Conservation (phyloP, 2,888 invertebrate species). For the Eupithecia vulgata region DNA sequence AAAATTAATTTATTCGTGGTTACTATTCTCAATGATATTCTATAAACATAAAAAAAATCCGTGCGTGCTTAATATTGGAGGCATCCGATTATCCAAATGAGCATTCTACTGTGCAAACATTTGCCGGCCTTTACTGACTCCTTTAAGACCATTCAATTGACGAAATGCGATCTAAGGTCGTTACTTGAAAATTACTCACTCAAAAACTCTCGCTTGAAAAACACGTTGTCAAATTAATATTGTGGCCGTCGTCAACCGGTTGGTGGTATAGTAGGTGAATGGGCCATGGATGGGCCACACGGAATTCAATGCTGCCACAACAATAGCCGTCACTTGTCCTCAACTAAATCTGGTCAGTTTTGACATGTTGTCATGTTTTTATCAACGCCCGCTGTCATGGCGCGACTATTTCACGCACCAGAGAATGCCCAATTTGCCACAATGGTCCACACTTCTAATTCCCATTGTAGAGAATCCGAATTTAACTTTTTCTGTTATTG, state of each 20-base stretch:
- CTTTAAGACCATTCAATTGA: constrained; percentile 46
- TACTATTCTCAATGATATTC: neutral
- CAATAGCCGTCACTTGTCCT: constrained; percentile 79
- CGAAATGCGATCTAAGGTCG: neutral
- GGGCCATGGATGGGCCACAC: constrained; percentile 70
- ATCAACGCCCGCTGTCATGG: constrained; percentile 77
- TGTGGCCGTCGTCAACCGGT: neutral
- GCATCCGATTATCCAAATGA: constrained; percentile 68
- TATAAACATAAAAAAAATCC: constrained; percentile 34
- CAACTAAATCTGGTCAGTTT: constrained; percentile 81
- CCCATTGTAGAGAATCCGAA: constrained; percentile 72
- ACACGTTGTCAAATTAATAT: neutral
- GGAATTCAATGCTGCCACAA: constrained; percentile 72
- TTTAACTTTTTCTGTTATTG: constrained; percentile 74
- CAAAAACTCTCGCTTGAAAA: neutral
- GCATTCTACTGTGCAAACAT: constrained; percentile 78
- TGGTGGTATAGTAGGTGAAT: constrained; percentile 11
- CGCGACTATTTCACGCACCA: constrained; percentile 70
- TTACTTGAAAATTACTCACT: neutral
- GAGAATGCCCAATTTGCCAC: constrained; percentile 78
- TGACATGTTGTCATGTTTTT: constrained; percentile 83
- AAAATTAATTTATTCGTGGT: constrained; percentile 37
- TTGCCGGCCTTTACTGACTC: constrained; percentile 58
- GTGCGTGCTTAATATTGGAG: constrained; percentile 71
- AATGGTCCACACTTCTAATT: constrained; percentile 78